Base-by-base conservation (phyloP, 2,888 invertebrate species). In the Hoplodrina ambigua region DNA sequence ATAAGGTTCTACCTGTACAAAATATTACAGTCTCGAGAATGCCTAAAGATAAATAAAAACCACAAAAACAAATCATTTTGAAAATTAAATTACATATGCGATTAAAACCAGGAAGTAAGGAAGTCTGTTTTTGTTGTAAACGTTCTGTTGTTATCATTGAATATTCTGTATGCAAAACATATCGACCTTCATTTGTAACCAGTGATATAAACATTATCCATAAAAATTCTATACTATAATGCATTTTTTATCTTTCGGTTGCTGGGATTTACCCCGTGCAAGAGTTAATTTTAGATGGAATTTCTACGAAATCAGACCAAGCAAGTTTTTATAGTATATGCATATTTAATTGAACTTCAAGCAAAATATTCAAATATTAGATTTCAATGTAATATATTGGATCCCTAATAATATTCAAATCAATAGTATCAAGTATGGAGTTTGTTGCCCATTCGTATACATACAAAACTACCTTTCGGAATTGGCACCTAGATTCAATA, bases 71-170 rank as follows among this genome's bases (percentile, higher is more conserved):
- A 66, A 46, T 56, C 4, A 25, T 53, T 54, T 61, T 53, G 25
- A 17, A 25, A 46, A 59, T 69, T 30, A 15, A 44, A 5, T 46
- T 17, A 17, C 3, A 46, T 13, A 13, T 44, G 17, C 30, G 20
- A 74, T 57, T 33, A 7, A 15, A 25, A 10, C 1, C 60, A 82
- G 75, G 72, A 70, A 80, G 66, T 57, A 52, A 11, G n/a, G 55
- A 61, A 66, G 72, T 70, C 55, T 41, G 55, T 37, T 55, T 75
- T 69, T 44, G 30, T 44, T 56, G 13, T 49, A 50, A 44, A 54
- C 10, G 55, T 33, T 20, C 56, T n/a, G 59, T 19, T 53, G 55
- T 63, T 79, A 53, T 68, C 69, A 75, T 68, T 81, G 82, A 65
- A 1, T 17, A 17, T 46, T 54, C 46, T 69, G 44, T 33, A 56